Percentiles rank a stretch among this genome's conserved stretches.
Evolutionary conservation across 2,113 vertebrate species (phyloP).

Genomic region (Cyphomyrus plagiostoma): DNA sequence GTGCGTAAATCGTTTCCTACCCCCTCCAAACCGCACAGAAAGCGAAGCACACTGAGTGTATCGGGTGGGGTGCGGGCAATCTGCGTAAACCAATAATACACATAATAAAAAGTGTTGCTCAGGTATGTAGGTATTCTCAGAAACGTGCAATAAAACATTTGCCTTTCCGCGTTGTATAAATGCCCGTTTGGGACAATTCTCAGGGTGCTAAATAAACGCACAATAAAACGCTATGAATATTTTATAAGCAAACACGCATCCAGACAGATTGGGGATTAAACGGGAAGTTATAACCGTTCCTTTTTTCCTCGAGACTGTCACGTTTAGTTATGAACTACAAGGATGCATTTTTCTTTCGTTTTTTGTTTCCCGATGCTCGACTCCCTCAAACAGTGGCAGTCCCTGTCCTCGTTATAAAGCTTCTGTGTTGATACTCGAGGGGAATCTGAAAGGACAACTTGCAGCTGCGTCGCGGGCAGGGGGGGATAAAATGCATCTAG

Average conservation of each 20-base stretch:
- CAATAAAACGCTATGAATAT: neutral
- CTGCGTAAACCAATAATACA: neutral
- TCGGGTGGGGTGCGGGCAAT: no score
- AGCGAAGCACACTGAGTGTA: neutral
- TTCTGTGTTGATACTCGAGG: neutral
- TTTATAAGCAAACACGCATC: neutral
- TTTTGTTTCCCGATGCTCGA: neutral
- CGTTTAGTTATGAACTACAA: neutral
- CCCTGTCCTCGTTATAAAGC: neutral
- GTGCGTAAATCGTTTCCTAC: neutral
- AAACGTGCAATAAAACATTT: neutral
- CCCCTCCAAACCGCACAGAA: neutral
- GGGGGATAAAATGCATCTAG: neutral
- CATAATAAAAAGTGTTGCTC: neutral
- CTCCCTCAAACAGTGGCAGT: neutral
- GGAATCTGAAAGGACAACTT: neutral
- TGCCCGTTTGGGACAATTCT: neutral
- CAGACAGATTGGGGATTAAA: slow-evolving; percentile 5
- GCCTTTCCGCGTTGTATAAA: neutral
- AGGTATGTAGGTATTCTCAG: neutral
- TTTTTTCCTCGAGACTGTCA: neutral
- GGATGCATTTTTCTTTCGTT: neutral
- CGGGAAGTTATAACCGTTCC: neutral
- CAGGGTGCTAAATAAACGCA: neutral
- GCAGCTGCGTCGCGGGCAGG: neutral